Evolutionary conservation across 2,888 invertebrate species (phyloP).

Genomic region (Oscheius onirici): DNA sequence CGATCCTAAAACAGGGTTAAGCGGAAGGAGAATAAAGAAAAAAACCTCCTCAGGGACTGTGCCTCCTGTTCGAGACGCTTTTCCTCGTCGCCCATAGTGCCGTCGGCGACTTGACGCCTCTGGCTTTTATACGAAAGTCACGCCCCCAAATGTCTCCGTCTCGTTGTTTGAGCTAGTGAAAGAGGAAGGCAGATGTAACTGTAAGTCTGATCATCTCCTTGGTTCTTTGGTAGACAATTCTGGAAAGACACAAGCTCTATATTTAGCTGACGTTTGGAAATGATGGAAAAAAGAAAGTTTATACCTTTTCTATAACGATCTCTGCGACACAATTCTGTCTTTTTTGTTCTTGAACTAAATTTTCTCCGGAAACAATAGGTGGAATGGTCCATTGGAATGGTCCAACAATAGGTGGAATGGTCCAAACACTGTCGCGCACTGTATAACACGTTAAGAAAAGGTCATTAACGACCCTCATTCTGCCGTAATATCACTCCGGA

Average conservation of each 20-base stretch:
- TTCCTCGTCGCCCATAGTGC: conserved; percentile 40
- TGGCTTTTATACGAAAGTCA: conserved; percentile 15
- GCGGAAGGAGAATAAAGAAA: not conserved
- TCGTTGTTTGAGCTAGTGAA: not conserved
- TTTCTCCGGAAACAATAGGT: too few species aligned
- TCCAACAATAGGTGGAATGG: not conserved
- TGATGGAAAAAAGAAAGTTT: too few species aligned
- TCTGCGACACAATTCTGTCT: too few species aligned
- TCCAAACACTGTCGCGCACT: not conserved
- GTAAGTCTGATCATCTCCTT: not conserved
- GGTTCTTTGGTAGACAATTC: too few species aligned
- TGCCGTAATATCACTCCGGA: not conserved
- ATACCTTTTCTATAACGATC: too few species aligned
- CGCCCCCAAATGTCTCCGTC: not conserved
- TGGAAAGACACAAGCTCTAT: too few species aligned
- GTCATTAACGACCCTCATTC: too few species aligned
- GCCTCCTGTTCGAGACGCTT: conserved; percentile 58
- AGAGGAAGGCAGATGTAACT: not conserved
- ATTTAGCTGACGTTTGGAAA: too few species aligned
- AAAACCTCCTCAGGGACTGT: conserved; percentile 46
- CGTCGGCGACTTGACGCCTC: not conserved
- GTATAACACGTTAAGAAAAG: too few species aligned
- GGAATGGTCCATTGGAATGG: not conserved
- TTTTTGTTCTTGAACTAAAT: too few species aligned
- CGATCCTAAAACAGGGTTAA: conserved; percentile 33